Conservation (phyloP, 2,797 vertebrate species). For the Tachyglossus aculeatus region DNA sequence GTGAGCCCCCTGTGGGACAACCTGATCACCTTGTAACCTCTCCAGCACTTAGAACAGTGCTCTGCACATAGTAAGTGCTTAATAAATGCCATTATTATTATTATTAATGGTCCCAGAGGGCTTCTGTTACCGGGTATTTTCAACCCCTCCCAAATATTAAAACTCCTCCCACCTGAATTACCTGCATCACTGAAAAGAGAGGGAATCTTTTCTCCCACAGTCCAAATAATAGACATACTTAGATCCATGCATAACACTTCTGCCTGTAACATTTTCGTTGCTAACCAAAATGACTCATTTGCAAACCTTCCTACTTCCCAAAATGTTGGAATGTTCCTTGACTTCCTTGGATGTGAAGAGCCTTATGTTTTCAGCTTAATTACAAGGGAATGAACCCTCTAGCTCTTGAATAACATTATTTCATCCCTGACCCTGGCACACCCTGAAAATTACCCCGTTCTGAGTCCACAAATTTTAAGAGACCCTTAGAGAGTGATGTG, state of each 20-base stretch:
- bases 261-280: too few relatives aligned
- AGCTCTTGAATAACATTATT: constrained; percentile 12
- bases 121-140: too few relatives aligned
- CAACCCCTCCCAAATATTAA: too few relatives aligned
- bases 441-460: not conserved
- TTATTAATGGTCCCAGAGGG: too few relatives aligned
- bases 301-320: not conserved
- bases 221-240: not conserved
- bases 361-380: not conserved
- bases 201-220: not conserved
- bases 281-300: too few relatives aligned
- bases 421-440: not conserved
- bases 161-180: too few relatives aligned
- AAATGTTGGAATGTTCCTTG: not conserved
- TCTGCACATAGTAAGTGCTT: too few relatives aligned
- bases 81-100: too few relatives aligned
- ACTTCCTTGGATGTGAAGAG: not conserved
- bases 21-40: too few relatives aligned
- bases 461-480: not conserved
- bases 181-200: not conserved
- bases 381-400: not conserved
- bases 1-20: too few relatives aligned
- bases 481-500: not conserved
- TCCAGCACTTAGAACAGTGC: too few relatives aligned
- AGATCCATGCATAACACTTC: too few relatives aligned